Percentiles rank a stretch among this genome's conserved stretches.
Evolutionary conservation across 2,888 invertebrate species (phyloP).

Genomic region (Micoletzkya japonica): DNA sequence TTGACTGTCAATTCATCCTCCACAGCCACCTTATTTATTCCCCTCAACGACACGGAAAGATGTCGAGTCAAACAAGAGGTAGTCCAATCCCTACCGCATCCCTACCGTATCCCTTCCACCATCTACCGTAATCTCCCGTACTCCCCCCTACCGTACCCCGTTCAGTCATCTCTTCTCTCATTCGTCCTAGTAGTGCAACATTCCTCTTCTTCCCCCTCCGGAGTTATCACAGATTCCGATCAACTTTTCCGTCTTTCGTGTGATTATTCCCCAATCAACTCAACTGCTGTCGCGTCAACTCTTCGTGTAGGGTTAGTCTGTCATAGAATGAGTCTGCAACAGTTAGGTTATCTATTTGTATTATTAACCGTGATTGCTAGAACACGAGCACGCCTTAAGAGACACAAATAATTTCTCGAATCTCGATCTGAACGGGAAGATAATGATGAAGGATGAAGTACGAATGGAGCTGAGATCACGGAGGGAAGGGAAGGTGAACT

Average conservation of each 20-base stretch:
- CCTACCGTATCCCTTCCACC: not conserved
- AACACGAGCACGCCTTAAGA: not conserved
- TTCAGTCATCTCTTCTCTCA: constrained; percentile 11
- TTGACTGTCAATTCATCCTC: too few species aligned
- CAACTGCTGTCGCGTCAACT: constrained; percentile 7
- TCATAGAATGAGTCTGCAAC: not conserved
- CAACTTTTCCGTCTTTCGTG: constrained; percentile 7
- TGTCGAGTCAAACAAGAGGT: constrained; percentile 14
- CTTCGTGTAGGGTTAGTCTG: constrained; percentile 5
- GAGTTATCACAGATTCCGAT: constrained; percentile 6
- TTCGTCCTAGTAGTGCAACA: constrained; percentile 19
- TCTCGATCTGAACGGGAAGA: constrained; percentile 1
- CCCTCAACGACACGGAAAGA: constrained; percentile 6
- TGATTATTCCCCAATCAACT: constrained; percentile 12
- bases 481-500: not conserved
- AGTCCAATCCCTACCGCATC: too few species aligned
- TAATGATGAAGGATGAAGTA: constrained; percentile 3
- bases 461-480: constrained; percentile 18
- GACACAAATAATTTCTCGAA: constrained; percentile 9
- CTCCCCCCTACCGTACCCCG: not conserved
- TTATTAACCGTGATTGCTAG: not conserved
- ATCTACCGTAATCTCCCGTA: not conserved
- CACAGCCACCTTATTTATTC: too few species aligned
- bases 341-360: not conserved
- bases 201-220: not conserved